phyloP scores from a whole-genome alignment of 2,113 vertebrate species.

The Plecturocebus donacophilus region DNA sequence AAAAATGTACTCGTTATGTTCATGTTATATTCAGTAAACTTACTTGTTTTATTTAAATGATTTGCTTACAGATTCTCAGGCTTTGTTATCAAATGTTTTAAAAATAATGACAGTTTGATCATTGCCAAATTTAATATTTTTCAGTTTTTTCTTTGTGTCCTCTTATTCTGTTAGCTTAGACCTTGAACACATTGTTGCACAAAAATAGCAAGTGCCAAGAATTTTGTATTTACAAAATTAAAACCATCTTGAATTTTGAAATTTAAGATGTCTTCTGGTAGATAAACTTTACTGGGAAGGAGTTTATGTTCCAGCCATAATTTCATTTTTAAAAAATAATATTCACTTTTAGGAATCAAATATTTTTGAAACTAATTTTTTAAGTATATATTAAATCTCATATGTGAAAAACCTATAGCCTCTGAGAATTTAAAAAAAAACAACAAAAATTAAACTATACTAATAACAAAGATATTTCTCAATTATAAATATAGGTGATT shows the following conservation, averaged over 20 bases:
- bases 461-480: neutral
- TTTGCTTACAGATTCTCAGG: neutral
- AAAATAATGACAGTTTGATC: neutral
- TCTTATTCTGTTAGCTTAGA: neutral
- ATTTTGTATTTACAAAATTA: neutral
- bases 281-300: neutral
- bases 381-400: neutral
- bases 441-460: neutral
- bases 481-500: neutral
- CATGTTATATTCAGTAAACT: neutral
- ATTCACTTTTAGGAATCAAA: neutral
- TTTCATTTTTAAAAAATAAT: neutral
- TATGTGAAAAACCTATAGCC: neutral
- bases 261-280: neutral
- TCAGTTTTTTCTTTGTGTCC: neutral
- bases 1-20: neutral
- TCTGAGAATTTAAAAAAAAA: neutral
- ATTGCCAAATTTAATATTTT: neutral
- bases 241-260: neutral
- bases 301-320: neutral
- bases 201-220: neutral
- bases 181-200: neutral
- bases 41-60: neutral
- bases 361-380: neutral
- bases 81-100: neutral